Evolutionary conservation across 1,140 invertebrate species (phyloP).

Genomic region (Archivesica marissinica): DNA sequence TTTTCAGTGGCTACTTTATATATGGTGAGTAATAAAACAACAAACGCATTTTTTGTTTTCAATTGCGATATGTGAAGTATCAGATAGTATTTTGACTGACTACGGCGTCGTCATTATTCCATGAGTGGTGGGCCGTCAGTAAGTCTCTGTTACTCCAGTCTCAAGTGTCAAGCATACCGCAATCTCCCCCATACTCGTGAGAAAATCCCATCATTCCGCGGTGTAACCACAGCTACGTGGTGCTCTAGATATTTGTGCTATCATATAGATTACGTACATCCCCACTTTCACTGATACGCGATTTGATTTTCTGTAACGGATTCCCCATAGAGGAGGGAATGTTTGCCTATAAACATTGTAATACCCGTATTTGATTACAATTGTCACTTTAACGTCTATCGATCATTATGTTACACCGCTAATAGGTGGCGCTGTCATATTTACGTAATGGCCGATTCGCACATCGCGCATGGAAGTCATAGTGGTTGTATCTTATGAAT

Average conservation of each 20-base stretch:
- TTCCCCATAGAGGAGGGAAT: conserved; percentile 49
- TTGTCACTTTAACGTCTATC: conserved; percentile 43
- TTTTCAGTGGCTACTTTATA: too few species aligned
- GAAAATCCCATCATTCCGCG: conserved; percentile 42
- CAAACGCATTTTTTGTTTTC: neutral
- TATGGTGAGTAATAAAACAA: conserved; percentile 4
- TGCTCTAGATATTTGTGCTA: conserved; percentile 25
- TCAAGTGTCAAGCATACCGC: conserved; percentile 45
- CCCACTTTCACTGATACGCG: conserved; percentile 54
- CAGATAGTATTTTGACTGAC: conserved; percentile 9
- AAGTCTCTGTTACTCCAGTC: neutral
- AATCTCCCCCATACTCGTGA: conserved; percentile 26
- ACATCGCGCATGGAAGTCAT: neutral
- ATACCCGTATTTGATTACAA: conserved; percentile 60
- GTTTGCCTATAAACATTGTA: conserved; percentile 54
- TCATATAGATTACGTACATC: conserved; percentile 48
- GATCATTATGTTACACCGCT: conserved; percentile 34
- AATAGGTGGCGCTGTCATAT: conserved; percentile 34
- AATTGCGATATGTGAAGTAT: neutral
- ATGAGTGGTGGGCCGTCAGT: conserved; percentile 46
- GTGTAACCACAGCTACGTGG: conserved; percentile 1
- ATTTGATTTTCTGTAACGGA: conserved; percentile 44
- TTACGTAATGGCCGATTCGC: conserved; percentile 46
- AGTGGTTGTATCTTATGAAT: conserved; percentile 4
- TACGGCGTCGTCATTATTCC: conserved; percentile 27